Evolutionary conservation across 1,140 invertebrate genomes (phyloP), one percentile per base, ranked within the genome.

Genomic region (Musca vetustissima): DNA sequence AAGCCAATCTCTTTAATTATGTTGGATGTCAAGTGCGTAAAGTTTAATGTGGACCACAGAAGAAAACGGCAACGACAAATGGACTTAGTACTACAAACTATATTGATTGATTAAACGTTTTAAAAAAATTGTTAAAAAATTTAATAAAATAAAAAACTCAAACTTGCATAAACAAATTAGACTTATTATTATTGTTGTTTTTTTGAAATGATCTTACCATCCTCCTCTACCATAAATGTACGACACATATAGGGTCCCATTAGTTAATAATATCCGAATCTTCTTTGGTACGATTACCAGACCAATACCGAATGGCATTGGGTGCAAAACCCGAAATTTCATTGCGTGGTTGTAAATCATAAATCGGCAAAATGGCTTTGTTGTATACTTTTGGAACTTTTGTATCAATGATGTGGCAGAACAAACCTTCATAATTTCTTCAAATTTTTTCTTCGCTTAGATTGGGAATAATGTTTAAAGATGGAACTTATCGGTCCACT

Each of bases 381-480:
- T 89, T 85, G 36, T 90, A 78, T 66, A 86, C 85, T 69, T 83
- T 83, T 2, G 88, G 80, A 22, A 85, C 85, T 36, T 85, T 83
- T 24, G 83, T 82, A 72, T 91, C 86, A 69, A 85, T 83, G 52
- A 86, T 84, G 73, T 87, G 6, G 90, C 91, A 74, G 87, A 86
- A n/a, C 90, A 92, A 2, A 84, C 78, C 74, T 88, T 88, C 0
- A 97, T 77, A 64, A 97, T 85, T 2, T 78, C 74, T 77, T 92
- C 90, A 75, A 97, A 90, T 73, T 91, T n/a, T 89, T 0, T 90
- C 86, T 76, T 88, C 85, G 1, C 89, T 80, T n/a, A 98, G 79
- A 77, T 92, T 92, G 14, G 96, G 96, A 74, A 98, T 89, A 76
- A 98, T 92, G 85, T 98, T 98, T n/a, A n/a, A n/a, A n/a, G n/a